Evolutionary conservation across 2,113 vertebrate genomes (phyloP), one percentile per base, ranked within the genome.

Genomic region (Chunga burmeisteri): DNA sequence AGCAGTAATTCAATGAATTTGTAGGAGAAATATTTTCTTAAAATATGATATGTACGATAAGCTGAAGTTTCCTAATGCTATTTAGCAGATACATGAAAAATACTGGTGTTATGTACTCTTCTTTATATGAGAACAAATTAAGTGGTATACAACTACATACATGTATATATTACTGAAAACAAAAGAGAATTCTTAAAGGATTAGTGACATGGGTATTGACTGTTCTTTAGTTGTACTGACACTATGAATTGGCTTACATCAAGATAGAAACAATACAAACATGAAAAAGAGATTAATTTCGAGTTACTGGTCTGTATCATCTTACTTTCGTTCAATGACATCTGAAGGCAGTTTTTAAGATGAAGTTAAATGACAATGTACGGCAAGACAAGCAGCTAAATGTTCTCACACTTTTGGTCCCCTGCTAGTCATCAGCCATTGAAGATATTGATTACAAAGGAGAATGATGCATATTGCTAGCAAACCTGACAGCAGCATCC

Each of bases 401-500:
- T 86, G n/a, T 86, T 80, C 49, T 95, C 34, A 25, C 8, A 16
- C 86, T 91, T 94, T 47, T 96, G 44, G 68, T 85, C 81, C 52
- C 62, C 87, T 94, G 86, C 44, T 82, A 91, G 85, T 93, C 81
- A 62, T 89, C 82, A 82, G 78, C 81, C 82, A 92, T 26, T 96
- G 93, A 92, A 95, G 58, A 74, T 97, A 98, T 93, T 96, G 96
- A 98, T 93, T 97, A 74, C 30, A 96, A 93, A 81, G 47, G 52
- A 96, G 91, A 97, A 91, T 90, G 96, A 96, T 93, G 38, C 66
- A 86, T 74, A 93, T 93, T 95, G 36, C 79, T 93, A 90, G 36
- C 61, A 93, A 97, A 97, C 44, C 47, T 96, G 97, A 97, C 96
- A 98, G 78, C 81, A 95, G 47, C 61, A 91, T 95, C 82, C 82